Conservation (phyloP, 2,888 invertebrate species). For the Cerastis rubricosa region DNA sequence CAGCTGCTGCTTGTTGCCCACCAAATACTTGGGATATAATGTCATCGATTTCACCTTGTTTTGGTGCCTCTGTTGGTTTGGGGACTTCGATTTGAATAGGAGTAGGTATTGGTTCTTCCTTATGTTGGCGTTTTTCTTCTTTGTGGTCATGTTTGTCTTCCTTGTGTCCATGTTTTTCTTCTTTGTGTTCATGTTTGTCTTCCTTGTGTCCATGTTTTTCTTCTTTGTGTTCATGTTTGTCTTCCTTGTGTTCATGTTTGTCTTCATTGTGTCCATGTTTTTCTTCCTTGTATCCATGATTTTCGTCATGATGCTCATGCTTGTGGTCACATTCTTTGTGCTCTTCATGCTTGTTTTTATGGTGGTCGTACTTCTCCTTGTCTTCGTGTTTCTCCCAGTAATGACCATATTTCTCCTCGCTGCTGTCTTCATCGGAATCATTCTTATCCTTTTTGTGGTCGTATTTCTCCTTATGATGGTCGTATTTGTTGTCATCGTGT, state of each 20-base stretch:
- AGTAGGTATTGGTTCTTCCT: slow-evolving; percentile 32
- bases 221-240: slow-evolving; percentile 19
- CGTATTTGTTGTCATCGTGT: slow-evolving; percentile 13
- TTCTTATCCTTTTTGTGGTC: slow-evolving; percentile 18
- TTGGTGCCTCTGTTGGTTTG: background rate
- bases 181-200: too few species aligned
- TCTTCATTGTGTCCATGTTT: slow-evolving; percentile 16
- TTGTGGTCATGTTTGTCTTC: too few species aligned
- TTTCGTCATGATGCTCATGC: slow-evolving; percentile 8
- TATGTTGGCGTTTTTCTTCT: too few species aligned
- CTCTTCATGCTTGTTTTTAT: slow-evolving; percentile 8
- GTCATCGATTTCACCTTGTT: background rate
- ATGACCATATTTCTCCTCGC: slow-evolving; percentile 35
- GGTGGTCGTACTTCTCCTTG: slow-evolving; percentile 12
- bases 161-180: too few species aligned
- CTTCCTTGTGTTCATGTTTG: slow-evolving; percentile 14
- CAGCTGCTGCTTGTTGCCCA: background rate
- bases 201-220: too few species aligned
- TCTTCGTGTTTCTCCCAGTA: slow-evolving; percentile 18
- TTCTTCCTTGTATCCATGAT: slow-evolving; percentile 14
- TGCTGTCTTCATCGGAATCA: slow-evolving; percentile 10
- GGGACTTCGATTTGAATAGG: slow-evolving; percentile 20
- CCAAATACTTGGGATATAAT: slow-evolving; percentile 33
- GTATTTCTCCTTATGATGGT: slow-evolving; percentile 1
- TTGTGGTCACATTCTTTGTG: slow-evolving; percentile 34